A percentile compares a stretch with the other conserved stretches of the same genome.
Conservation (phyloP, 2,888 invertebrate genomes). For the Sphaerophoria taeniata region DNA sequence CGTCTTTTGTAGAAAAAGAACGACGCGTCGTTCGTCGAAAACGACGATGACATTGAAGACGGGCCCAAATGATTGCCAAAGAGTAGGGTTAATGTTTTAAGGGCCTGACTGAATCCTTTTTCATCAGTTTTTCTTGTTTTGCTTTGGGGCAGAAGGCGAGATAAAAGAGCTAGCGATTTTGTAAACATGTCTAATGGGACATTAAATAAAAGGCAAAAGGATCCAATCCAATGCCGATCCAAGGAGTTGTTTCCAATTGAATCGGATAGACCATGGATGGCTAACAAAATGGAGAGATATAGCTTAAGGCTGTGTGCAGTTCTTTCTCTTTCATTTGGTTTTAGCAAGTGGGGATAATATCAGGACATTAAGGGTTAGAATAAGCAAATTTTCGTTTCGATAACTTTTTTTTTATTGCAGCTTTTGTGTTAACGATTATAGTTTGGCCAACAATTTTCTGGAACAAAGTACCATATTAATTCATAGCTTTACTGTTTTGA, state of each 20-base stretch:
- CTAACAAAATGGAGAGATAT: neutral
- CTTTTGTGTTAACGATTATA: slow-evolving; percentile 30
- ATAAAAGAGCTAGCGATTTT: slow-evolving; percentile 39
- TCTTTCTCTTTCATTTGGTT: neutral
- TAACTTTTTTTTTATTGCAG: slow-evolving; percentile 18
- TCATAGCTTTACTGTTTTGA: neutral
- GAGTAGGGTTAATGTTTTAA: slow-evolving; percentile 21
- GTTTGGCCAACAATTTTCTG: slow-evolving; percentile 10
- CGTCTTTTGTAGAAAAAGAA: slow-evolving; percentile 15
- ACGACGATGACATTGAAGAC: slow-evolving; percentile 31
- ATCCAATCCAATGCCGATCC: slow-evolving; percentile 4
- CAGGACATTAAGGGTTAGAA: slow-evolving; percentile 9
- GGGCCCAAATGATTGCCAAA: slow-evolving; percentile 18
- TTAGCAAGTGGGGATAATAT: neutral
- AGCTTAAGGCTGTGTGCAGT: slow-evolving; percentile 7
- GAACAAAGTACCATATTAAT: slow-evolving; percentile 20
- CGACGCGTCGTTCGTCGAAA: slow-evolving; percentile 1
- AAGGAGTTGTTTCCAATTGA: slow-evolving; percentile 12
- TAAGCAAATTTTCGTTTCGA: slow-evolving; percentile 28
- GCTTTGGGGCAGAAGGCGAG: neutral
- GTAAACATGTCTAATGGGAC: slow-evolving; percentile 51
- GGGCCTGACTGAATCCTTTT: slow-evolving; percentile 30
- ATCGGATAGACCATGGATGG: neutral
- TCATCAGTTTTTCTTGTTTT: neutral
- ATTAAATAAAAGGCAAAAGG: slow-evolving; percentile 26